Evolutionary conservation across 2,797 vertebrate genomes (phyloP), one percentile per base, ranked within the genome.

Genomic region (Macrochelys suwanniensis): DNA sequence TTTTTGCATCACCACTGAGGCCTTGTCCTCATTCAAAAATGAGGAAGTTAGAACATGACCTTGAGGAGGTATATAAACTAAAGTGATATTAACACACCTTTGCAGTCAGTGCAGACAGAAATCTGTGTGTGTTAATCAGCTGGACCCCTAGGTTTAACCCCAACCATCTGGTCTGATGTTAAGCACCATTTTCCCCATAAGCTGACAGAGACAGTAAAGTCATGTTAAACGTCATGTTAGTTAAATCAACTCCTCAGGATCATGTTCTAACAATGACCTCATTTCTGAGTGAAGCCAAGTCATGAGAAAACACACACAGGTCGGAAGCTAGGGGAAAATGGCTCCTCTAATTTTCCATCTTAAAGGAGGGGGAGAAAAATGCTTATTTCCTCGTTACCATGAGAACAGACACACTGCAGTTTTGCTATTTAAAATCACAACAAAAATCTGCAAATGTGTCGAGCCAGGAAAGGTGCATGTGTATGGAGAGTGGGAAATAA

Each of bases 341-440:
- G 49, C 45, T 2, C 2, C 3, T 61, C 42, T 85, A 16, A 54
- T 23, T 49, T 23, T 1, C 3, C 1, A 12, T 42, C 12, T 0
- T 17, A 45, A 56, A 84, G 9, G 21, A 57, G 79, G 21, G 50
- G 42, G 7, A 3, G 4, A 11, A 16, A 45, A 89, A 31, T n/a
- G 23, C 7, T 89, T 49, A 7, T 74, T 94, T 85, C 77, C 42
- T 88, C 54, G 31, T 83, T 8, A n/a, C 49, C 28, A 54, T 49
- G 49, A 81, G 51, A 85, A 81, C 25, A 8, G 65, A 76, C 1
- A 80, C 80, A 33, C 25, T 17, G 11, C 1, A 45, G 21, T 84
- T 95, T 86, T 93, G 87, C 79, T 88, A 50, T 90, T 94, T 45
- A 28, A 90, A 87, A 54, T 84, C 57, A 83, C 50, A 47, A 1